Evolutionary conservation across 30 jellyfish, hydroid and myxozoan species (phyloP), one percentile per base, ranked within the genome.

Genomic region (Sanderia malayensis): DNA sequence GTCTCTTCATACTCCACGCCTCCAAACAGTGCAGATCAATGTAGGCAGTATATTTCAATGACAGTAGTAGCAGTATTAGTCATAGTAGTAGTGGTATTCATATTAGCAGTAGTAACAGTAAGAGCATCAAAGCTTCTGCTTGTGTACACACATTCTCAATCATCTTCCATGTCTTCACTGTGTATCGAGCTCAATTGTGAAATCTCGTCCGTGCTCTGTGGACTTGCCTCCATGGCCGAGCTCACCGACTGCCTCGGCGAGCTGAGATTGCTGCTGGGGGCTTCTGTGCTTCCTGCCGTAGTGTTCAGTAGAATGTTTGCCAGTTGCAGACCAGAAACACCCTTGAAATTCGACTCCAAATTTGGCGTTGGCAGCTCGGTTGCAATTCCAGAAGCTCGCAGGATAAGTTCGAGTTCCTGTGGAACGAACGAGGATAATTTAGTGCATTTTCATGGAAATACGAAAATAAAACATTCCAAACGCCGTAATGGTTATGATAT

Each of bases 331-430:
- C 67, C 46, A 1, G 80, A 53, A 31, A 49, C 58, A 30, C 30
- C 9, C 19, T 49, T 78, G 31, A 80, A 70, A 72, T 93, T 64
- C 80, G 94, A 63, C 32, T 62, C 60, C 58, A 92, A 55, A 21
- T 74, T 80, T 7, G 96, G 95, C 10, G 87, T 67, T 15, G 98
- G 98, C 18, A 92, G 82, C 45, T 75, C 73, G n/a, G 96, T 71
- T n/a, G 98, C 81, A 22, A 92, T 77, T 29, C 86, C 79, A 4
- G 98, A 67, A 3, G 98, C 98, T 32, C 98, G 82, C 13, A 83
- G 59, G 4, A 92, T 92, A 86, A 92, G 65, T 44, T 92, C 98
- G 59, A 92, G 76, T 70, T 92, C 98, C 98, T 92, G 66, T 19
- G 72, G 55, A 33, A 21, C 31, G 23, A 21, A n/a, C n/a, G n/a